Percentiles rank a stretch among this genome's conserved stretches.
Evolutionary conservation across 2,888 invertebrate species (phyloP).

Genomic region (Euproctis similis): DNA sequence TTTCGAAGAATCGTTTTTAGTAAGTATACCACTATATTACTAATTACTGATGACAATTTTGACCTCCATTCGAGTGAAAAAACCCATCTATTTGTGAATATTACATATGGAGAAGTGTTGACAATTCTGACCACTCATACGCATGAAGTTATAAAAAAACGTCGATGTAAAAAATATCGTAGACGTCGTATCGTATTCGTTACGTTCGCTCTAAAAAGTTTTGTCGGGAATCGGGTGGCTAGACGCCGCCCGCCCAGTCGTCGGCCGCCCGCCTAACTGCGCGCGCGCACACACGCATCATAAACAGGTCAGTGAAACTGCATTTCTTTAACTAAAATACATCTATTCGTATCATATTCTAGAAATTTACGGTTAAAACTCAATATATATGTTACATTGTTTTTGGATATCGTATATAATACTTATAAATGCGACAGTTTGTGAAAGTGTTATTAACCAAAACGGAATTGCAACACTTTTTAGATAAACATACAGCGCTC

Average conservation of each 20-base stretch:
- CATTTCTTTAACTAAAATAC: slow-evolving; percentile 24
- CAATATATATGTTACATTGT: slow-evolving; percentile 1
- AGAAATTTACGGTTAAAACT: not conserved
- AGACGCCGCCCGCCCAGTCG: slow-evolving; percentile 68
- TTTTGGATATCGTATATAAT: no score
- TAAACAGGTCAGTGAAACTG: slow-evolving; percentile 42
- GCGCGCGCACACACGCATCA: slow-evolving; percentile 42
- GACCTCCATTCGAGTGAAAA: no score
- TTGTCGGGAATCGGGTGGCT: slow-evolving; percentile 29
- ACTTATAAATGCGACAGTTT: no score
- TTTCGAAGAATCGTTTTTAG: no score
- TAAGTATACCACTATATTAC: no score
- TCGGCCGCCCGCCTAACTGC: slow-evolving; percentile 60
- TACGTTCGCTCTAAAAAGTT: slow-evolving; percentile 15
- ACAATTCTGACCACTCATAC: no score
- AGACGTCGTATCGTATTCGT: slow-evolving; percentile 23
- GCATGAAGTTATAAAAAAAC: no score
- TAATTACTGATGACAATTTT: no score
- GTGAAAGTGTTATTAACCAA: slow-evolving; percentile 47
- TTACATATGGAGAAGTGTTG: no score
- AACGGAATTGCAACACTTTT: slow-evolving; percentile 42
- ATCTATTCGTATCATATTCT: slow-evolving; percentile 8
- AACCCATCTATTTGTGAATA: no score
- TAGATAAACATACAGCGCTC: slow-evolving; percentile 30
- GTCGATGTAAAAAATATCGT: not conserved